These are phyloP conservation scores for Caenorhabditis imperialis DNA, from an alignment of 2,888 invertebrate species.

Conservation along the genomic window DNA sequence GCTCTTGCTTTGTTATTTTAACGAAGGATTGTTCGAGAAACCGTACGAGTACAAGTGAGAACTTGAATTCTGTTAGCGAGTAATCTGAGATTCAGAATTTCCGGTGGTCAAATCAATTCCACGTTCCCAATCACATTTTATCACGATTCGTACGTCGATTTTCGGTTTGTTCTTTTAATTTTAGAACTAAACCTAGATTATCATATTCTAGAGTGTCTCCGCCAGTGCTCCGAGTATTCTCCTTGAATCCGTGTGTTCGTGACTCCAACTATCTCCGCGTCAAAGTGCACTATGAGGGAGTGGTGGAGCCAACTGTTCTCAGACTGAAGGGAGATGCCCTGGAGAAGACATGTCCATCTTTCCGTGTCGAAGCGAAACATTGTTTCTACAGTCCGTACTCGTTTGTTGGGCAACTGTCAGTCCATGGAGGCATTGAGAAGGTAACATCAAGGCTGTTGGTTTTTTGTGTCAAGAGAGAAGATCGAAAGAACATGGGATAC, in stretches of 20 bases:
- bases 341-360: conserved; percentile 9
- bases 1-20: conserved; percentile 4
- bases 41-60: conserved; percentile 1
- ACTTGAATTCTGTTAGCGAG: background rate
- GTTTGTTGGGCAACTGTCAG: background rate
- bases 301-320: background rate
- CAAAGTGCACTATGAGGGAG: conserved; percentile 10
- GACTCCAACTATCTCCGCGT: conserved; percentile 8
- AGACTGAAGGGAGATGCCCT: conserved; percentile 12
- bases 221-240: conserved; percentile 27
- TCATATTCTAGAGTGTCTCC: conserved; percentile 4
- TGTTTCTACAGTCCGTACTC: conserved; percentile 30
- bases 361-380: conserved; percentile 6
- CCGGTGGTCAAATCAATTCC: conserved; percentile 8
- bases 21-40: no score
- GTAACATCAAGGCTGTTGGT: conserved; percentile 3
- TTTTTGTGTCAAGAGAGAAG: no score
- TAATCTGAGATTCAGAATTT: no score
- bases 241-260: conserved; percentile 23
- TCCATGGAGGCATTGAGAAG: conserved; percentile 10
- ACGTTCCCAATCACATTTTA: conserved; percentile 39
- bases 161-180: background rate
- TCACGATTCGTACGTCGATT: conserved; percentile 29
- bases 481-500: no score
- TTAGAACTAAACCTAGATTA: background rate